Base-by-base conservation (phyloP, 2,888 invertebrate species). In the Oscheius sp. region DNA sequence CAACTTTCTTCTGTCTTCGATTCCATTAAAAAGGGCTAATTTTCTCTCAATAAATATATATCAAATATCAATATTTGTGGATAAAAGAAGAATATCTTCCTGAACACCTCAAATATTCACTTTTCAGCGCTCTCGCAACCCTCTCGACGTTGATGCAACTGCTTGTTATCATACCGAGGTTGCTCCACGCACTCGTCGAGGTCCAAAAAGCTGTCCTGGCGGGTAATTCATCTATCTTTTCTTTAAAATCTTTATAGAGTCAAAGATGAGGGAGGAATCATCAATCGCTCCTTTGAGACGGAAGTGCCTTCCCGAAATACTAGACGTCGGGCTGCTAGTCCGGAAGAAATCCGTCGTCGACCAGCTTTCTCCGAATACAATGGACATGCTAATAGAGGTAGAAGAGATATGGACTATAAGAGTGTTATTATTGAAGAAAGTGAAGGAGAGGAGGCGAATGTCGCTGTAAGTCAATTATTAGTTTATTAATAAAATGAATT, bases 241-340 rank as follows among this genome's bases (percentile, higher is more conserved):
- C 54, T 3, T 41, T 12, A 41, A 6, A 12, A 41, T 17, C 12
- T n/a, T 2, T 54, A 22, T n/a, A 54, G 22, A 22, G 26, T 24
- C 5, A 20, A 12, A 47, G 47, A 47, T 22, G 47, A 47, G 20
- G 47, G 45, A 44, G 45, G 45, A 17, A 44, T 44, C 17, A 47
- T 61, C n/a, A 61, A 62, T 36, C 47, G 62, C 9, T 62, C 62
- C 9, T 62, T 62, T 45, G 47, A 47, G 33, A 62, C 62, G 14
- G 62, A 62, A 26, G 45, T 62, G 5, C 22, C 20, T 6, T 2
- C n/a, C 22, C 62, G 30, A 14, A 26, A 32, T 5, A 22, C 20
- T 9, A 20, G 49, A 44, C 14, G 61, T 17, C n/a, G 38, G 22
- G 54, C 33, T 2, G n/a, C 54, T 20, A 54, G 54, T 54, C 54